These are phyloP conservation scores for Urechis unicinctus DNA, from an alignment of 2,888 invertebrate genomes.

Conservation along the genomic window DNA sequence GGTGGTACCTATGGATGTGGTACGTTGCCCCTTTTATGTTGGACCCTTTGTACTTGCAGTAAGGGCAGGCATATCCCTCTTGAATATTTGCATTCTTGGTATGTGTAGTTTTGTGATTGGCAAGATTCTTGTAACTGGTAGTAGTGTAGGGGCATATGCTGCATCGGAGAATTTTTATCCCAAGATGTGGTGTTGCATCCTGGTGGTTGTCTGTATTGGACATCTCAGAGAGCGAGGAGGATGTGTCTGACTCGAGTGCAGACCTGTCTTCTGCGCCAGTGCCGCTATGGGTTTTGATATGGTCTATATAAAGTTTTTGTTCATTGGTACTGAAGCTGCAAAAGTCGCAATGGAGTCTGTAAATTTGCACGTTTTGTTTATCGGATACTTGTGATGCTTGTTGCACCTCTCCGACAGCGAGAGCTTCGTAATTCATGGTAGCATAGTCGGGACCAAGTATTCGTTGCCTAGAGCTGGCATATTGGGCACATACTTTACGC, in stretches of 20 bases:
- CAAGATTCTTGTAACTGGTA: slow-evolving; percentile 10
- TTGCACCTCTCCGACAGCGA: neutral
- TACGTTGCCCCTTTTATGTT: slow-evolving; percentile 13
- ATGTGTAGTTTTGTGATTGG: slow-evolving; percentile 10
- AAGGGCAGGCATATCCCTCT: slow-evolving; percentile 12
- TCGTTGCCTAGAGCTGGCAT: neutral
- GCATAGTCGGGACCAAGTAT: neutral
- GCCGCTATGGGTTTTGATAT: neutral
- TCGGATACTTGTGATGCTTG: neutral
- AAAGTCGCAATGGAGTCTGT: slow-evolving; percentile 6
- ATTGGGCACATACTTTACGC: neutral
- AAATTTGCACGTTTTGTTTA: neutral
- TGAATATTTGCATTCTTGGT: slow-evolving; percentile 6
- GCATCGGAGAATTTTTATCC: slow-evolving; percentile 3
- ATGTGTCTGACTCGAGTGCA: neutral
- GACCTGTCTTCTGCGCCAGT: neutral
- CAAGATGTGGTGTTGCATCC: neutral
- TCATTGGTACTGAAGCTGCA: slow-evolving; percentile 9
- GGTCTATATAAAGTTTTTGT: neutral
- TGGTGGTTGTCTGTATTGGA: neutral
- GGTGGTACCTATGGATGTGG: slow-evolving; percentile 10
- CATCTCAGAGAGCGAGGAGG: neutral
- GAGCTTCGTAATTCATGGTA: neutral
- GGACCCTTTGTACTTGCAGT: slow-evolving; percentile 11
- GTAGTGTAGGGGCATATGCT: slow-evolving; percentile 12